Evolutionary conservation across 2,113 vertebrate species (phyloP).

Genomic region (Diadophis punctatus): DNA sequence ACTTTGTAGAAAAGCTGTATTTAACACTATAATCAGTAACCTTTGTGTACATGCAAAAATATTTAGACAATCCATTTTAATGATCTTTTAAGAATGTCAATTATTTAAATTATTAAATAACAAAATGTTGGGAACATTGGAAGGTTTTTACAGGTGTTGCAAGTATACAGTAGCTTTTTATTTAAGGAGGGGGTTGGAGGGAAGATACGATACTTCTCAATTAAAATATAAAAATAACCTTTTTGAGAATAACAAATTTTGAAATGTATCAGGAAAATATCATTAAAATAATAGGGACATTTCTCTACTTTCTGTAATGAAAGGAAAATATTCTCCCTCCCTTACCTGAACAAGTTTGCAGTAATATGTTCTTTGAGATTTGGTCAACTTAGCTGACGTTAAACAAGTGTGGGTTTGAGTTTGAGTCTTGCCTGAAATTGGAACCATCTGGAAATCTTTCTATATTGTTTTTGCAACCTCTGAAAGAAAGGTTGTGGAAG

Average conservation of each 20-base stretch:
- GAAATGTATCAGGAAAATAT: background rate
- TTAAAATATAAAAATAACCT: background rate
- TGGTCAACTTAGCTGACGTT: background rate
- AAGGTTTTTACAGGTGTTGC: background rate
- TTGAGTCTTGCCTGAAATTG: background rate
- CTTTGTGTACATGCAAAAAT: background rate
- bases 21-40: slow-evolving; percentile 7
- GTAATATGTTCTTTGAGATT: background rate
- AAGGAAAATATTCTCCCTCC: background rate
- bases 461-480: background rate
- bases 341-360: background rate
- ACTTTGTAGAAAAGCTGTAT: background rate
- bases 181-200: background rate
- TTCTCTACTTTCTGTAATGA: background rate
- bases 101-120: background rate
- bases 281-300: background rate
- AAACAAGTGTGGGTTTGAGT: background rate
- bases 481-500: background rate
- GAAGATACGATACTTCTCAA: background rate
- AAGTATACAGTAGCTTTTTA: background rate
- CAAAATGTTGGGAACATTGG: background rate
- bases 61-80: background rate
- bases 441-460: background rate
- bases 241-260: background rate
- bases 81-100: background rate